A percentile compares a stretch with the other conserved stretches of the same genome.
Evolutionary conservation across 2,113 vertebrate genomes (phyloP).

Genomic region (Caretta caretta): DNA sequence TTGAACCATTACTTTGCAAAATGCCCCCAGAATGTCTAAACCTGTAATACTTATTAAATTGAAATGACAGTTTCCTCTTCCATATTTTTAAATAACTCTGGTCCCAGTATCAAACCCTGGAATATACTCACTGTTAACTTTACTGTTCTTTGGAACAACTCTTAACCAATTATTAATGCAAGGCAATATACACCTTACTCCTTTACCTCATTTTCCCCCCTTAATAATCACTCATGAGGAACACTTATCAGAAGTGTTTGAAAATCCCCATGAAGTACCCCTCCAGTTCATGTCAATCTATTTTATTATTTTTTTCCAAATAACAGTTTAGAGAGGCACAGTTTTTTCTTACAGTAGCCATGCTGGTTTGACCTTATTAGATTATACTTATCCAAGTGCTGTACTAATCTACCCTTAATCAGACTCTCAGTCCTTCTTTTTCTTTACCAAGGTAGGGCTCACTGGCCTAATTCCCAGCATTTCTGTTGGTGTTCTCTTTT

Average conservation of each 20-base stretch:
- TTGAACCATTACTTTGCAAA: not conserved
- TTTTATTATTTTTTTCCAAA: not conserved
- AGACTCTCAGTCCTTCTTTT: not conserved
- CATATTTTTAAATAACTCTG: not conserved
- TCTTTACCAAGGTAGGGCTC: not conserved
- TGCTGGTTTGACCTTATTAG: not conserved
- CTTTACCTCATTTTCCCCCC: not conserved
- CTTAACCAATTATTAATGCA: not conserved
- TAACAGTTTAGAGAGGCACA: not conserved
- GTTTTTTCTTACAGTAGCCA: not conserved
- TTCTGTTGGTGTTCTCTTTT: not conserved
- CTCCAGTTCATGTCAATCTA: not conserved
- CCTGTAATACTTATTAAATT: not conserved
- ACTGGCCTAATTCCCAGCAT: not conserved
- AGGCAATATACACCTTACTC: not conserved
- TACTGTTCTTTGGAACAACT: not conserved
- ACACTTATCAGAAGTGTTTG: not conserved
- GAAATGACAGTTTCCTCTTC: not conserved
- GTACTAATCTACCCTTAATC: not conserved
- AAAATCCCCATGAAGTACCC: not conserved
- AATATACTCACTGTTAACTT: not conserved
- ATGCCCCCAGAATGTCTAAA: not conserved
- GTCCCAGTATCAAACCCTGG: not conserved
- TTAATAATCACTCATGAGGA: not conserved
- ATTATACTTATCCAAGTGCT: not conserved